Conservation (phyloP, 1,140 invertebrate species). For the Apocrypta bakeri region DNA sequence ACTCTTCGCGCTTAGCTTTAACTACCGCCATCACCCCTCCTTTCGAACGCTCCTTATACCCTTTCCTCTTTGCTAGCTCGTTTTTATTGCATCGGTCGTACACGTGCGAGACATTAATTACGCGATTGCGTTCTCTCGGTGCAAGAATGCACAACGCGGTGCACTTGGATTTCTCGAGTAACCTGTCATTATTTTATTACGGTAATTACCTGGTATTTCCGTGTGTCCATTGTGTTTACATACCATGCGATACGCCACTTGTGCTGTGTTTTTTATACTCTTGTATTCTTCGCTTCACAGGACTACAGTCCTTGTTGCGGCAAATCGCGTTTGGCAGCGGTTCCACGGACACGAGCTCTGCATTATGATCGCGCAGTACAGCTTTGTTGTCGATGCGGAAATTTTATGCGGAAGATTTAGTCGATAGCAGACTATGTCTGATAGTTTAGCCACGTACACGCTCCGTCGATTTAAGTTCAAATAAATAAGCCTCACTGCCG, state of each 20-base stretch:
- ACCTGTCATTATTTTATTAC: constrained; percentile 57
- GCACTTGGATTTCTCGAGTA: constrained; percentile 47
- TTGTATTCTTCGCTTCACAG: neutral
- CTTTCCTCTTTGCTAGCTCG: neutral
- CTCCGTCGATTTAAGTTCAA: neutral
- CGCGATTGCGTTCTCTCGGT: constrained; percentile 29
- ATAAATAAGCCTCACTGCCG: neutral
- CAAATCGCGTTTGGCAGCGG: constrained; percentile 5
- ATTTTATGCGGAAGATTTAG: neutral
- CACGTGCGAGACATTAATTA: constrained; percentile 54
- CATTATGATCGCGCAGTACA: neutral
- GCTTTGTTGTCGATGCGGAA: neutral
- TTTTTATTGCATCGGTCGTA: neutral
- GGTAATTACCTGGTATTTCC: constrained; percentile 52
- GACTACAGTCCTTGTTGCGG: neutral
- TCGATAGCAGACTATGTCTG: neutral
- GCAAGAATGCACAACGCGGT: constrained; percentile 45
- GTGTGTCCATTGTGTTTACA: neutral
- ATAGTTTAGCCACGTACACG: neutral
- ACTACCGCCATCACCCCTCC: neutral
- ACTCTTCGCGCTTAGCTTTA: neutral
- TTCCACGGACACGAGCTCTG: neutral
- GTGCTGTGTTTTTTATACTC: constrained; percentile 8
- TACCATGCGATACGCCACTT: neutral
- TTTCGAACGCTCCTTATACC: neutral